Percentiles rank a stretch among this genome's conserved stretches.
These are phyloP conservation scores for Bombus sylvicola DNA, from an alignment of 1,140 invertebrate species.

Conservation along the genomic window DNA sequence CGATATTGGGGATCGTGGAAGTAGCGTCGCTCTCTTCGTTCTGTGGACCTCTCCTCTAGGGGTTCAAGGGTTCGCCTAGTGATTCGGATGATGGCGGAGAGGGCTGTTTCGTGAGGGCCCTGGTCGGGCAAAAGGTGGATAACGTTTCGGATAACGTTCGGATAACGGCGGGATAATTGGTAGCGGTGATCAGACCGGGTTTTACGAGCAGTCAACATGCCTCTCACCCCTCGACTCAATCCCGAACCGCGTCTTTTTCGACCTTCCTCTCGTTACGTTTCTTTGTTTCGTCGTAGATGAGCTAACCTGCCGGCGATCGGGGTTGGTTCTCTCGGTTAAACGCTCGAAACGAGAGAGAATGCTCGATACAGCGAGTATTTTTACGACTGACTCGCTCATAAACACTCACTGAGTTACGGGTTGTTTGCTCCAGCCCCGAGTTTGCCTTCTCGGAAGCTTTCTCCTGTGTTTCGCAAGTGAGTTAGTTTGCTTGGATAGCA, in stretches of 20 bases:
- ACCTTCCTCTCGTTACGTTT: conserved; percentile 50
- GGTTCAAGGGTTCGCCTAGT: conserved; percentile 70
- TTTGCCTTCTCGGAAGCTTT: conserved; percentile 73
- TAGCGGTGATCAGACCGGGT: conserved; percentile 82
- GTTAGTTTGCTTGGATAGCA: no score
- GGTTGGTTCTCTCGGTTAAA: conserved; percentile 49
- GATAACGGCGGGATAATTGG: conserved; percentile 83
- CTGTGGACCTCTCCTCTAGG: conserved; percentile 29
- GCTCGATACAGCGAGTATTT: conserved; percentile 74
- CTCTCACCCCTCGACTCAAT: conserved; percentile 52
- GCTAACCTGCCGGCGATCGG: neutral
- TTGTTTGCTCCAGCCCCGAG: conserved; percentile 76
- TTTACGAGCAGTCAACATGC: conserved; percentile 82
- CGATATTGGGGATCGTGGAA: conserved; percentile 45
- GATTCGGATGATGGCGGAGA: conserved; percentile 69
- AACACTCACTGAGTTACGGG: conserved; percentile 80
- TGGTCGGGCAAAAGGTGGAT: conserved; percentile 72
- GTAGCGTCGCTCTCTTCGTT: conserved; percentile 16
- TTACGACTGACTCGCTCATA: conserved; percentile 80
- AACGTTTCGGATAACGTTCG: conserved; percentile 79
- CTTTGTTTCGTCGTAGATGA: conserved; percentile 57
- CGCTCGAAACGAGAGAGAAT: conserved; percentile 59
- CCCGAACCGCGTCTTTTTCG: conserved; percentile 23
- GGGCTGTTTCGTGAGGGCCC: conserved; percentile 63
- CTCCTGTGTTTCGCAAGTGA: conserved; percentile 17